A percentile compares a stretch with the other conserved stretches of the same genome.
phyloP scores from a whole-genome alignment of 1,140 invertebrate genomes.

The Plectrocnemia conspersa region DNA sequence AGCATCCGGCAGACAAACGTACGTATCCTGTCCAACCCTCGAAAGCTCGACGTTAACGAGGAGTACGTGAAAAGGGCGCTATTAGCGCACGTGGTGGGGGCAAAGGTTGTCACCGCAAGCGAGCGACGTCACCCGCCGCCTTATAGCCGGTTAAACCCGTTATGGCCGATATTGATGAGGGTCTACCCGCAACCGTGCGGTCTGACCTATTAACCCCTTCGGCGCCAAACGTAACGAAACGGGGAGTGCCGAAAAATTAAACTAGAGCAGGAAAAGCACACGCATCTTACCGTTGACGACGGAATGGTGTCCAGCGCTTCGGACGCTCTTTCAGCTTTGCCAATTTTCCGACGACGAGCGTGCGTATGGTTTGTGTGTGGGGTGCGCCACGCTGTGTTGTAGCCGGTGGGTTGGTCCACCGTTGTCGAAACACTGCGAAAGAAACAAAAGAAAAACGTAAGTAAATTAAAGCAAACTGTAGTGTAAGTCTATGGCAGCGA shows the following conservation, averaged over 20 bases:
- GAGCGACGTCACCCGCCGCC: slow-evolving; percentile 1
- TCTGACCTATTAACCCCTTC: slow-evolving; percentile 2
- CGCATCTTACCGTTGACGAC: background rate
- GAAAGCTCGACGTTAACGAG: too few relatives aligned
- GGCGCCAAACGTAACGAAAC: background rate
- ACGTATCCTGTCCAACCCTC: too few relatives aligned
- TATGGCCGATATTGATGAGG: slow-evolving; percentile 5
- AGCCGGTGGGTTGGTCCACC: too few relatives aligned
- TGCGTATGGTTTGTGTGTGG: background rate
- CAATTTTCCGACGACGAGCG: background rate
- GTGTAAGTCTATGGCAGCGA: background rate
- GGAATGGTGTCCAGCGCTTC: background rate
- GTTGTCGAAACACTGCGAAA: too few relatives aligned
- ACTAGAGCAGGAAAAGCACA: background rate
- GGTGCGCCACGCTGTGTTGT: too few relatives aligned
- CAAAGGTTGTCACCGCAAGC: slow-evolving; percentile 4
- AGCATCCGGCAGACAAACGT: too few relatives aligned
- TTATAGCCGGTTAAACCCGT: slow-evolving; percentile 6
- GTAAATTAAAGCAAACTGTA: background rate
- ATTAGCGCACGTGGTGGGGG: slow-evolving; percentile 3
- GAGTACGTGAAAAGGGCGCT: background rate
- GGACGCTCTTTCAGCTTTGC: background rate
- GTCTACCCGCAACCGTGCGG: slow-evolving; percentile 4
- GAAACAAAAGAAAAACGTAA: background rate
- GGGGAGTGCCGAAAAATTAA: background rate